Evolutionary conservation across 2,797 vertebrate genomes (phyloP).

Genomic region (Hyperoplus immaculatus): DNA sequence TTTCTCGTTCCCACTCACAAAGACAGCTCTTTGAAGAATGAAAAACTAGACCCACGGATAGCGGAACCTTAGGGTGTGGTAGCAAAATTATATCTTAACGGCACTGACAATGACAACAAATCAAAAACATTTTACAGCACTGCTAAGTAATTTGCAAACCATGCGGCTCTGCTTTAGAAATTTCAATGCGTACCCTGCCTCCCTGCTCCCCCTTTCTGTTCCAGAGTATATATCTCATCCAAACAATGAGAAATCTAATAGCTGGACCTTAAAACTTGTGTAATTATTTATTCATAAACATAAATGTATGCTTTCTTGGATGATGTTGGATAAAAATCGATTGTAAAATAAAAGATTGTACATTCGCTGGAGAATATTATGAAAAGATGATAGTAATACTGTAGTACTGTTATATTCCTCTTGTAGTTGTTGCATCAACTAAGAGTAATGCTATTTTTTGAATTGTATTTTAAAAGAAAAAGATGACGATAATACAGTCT

Average conservation of each 20-base stretch:
- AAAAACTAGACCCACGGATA: neutral
- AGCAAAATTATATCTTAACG: constrained; percentile 22
- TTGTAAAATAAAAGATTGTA: neutral
- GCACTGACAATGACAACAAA: constrained; percentile 17
- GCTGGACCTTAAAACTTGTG: neutral
- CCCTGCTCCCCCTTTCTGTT: neutral
- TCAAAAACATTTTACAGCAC: neutral
- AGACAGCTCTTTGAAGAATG: neutral
- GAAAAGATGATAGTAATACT: neutral
- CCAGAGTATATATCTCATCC: neutral
- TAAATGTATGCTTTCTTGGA: too few species aligned
- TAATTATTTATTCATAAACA: too few species aligned
- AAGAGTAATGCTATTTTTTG: neutral
- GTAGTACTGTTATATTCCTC: neutral
- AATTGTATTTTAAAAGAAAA: neutral
- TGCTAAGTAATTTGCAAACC: neutral
- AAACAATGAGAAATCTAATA: neutral
- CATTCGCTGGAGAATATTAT: neutral
- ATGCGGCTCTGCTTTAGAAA: neutral
- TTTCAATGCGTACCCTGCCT: neutral
- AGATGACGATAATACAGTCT: neutral
- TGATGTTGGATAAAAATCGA: too few species aligned
- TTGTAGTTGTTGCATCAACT: neutral
- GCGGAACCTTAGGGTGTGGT: constrained; percentile 11
- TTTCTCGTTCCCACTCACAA: neutral